Base-by-base conservation (phyloP, 2,113 vertebrate species). In the Lophochroa leadbeateri region DNA sequence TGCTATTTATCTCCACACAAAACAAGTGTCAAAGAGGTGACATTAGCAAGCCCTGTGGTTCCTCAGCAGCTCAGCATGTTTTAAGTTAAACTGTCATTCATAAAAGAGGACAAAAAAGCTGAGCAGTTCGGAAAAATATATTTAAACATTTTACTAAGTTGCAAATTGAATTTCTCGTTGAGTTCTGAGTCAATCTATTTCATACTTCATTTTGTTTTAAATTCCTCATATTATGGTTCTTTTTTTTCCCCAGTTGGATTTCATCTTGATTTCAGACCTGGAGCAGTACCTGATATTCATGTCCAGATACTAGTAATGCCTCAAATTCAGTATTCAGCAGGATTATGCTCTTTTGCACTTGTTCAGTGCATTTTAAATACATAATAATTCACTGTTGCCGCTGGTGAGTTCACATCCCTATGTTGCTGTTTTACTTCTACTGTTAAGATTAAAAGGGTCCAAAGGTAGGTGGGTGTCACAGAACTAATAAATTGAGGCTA, bases 1-100 rank as follows among this genome's bases (percentile, higher is more conserved):
- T 86, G 85, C 93, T 94, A 84, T 93, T 88, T 96, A 92, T 57
- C 79, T 92, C 82, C 0, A 0, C 70, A 82, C 57, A 78, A 96
- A 95, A 90, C 88, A 94, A 89, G 95, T 87, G 96, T 96, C 90
- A 94, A 93, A 95, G 78, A 82, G 92, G 94, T 96, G 96, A 96
- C 95, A 94, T 95, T 94, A 96, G 39, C 84, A 87, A 95, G 58
- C 3, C 0, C 50, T 68, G 20, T 63, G 28, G 88, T 23, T 94
- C 86, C 67, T 85, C 58, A 63, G 49, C 28, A 91, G 46, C 53
- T 95, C 74, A 79, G 69, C 41, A 53, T 35, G 49, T 89, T 90
- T 86, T 43, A 87, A 76, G 52, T 81, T 63, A 50, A 63, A 78
- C 16, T 4, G 17, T 85, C 63, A 23, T 75, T 92, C 64, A 69